A percentile compares a stretch with the other conserved stretches of the same genome.
These are phyloP conservation scores for Dyspetes luteomarginatus DNA, from an alignment of 2,888 invertebrate genomes.

Conservation along the genomic window DNA sequence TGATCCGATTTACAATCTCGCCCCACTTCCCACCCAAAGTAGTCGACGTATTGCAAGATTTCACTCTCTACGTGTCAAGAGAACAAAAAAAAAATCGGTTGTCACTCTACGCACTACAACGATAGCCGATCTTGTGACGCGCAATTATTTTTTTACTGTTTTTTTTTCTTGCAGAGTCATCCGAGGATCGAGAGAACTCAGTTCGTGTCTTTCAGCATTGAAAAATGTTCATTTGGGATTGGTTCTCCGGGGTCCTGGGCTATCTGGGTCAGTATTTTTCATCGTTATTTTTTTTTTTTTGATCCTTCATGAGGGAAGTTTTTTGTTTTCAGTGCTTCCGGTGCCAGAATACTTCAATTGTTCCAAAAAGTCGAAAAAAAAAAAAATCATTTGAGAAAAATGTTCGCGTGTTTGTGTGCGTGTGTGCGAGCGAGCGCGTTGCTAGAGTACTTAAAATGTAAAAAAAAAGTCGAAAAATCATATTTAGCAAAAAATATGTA, in stretches of 20 bases:
- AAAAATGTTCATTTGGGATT: conserved; percentile 97
- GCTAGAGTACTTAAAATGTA: too few species aligned
- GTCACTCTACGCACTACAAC: conserved; percentile 22
- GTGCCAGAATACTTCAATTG: too few species aligned
- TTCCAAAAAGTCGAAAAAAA: background rate
- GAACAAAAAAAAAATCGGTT: conserved; percentile 22
- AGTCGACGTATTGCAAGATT: conserved; percentile 23
- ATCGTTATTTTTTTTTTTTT: background rate
- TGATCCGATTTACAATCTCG: conserved; percentile 39
- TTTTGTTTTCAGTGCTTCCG: too few species aligned
- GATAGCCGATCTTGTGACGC: conserved; percentile 45
- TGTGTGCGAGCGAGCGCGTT: too few species aligned
- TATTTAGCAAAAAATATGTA: too few species aligned
- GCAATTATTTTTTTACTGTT: too few species aligned
- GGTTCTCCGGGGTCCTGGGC: conserved; percentile 97
- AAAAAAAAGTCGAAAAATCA: too few species aligned
- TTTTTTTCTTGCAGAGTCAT: conserved; percentile 82
- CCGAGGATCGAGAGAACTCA: conserved; percentile 67
- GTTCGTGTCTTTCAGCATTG: conserved; percentile 53
- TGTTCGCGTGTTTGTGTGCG: background rate
- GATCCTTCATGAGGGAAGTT: too few species aligned
- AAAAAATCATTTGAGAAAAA: background rate
- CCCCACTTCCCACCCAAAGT: conserved; percentile 30
- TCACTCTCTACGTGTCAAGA: conserved; percentile 10
- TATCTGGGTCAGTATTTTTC: conserved; percentile 93